phyloP scores from a whole-genome alignment of 1,140 invertebrate genomes.

The Venturia canescens region DNA sequence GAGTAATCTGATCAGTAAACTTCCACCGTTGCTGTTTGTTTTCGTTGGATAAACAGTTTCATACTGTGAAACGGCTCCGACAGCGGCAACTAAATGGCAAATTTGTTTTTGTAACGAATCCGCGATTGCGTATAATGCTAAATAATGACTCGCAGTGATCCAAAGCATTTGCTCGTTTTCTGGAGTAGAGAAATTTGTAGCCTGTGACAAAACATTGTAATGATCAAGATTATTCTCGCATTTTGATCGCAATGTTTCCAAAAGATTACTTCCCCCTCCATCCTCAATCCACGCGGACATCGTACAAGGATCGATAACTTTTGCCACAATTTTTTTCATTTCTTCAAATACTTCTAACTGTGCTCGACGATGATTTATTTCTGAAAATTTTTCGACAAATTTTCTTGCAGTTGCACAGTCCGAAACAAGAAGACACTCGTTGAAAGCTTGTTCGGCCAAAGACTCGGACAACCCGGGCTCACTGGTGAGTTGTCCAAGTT shows the following conservation, averaged over 20 bases:
- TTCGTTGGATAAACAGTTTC: slow-evolving; percentile 48
- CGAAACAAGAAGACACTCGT: slow-evolving; percentile 55
- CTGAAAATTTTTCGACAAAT: slow-evolving; percentile 61
- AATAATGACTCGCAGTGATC: slow-evolving; percentile 62
- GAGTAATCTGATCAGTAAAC: slow-evolving; percentile 61
- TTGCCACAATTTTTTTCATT: slow-evolving; percentile 52
- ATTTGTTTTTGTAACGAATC: slow-evolving; percentile 56
- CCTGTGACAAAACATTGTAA: slow-evolving; percentile 37
- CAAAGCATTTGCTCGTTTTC: slow-evolving; percentile 51
- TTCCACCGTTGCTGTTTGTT: slow-evolving; percentile 38
- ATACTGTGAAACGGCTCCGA: slow-evolving; percentile 61
- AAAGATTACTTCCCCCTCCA: slow-evolving; percentile 49
- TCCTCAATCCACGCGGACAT: slow-evolving; percentile 60
- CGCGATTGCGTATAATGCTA: slow-evolving; percentile 63
- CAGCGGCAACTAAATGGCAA: slow-evolving; percentile 60
- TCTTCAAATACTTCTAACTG: slow-evolving; percentile 59
- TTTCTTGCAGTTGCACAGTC: slow-evolving; percentile 56
- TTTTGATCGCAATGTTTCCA: slow-evolving; percentile 57
- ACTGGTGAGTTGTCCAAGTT: slow-evolving; percentile 63
- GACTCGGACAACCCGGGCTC: slow-evolving; percentile 60
- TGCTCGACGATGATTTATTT: slow-evolving; percentile 60
- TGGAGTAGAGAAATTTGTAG: not conserved
- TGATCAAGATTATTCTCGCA: slow-evolving; percentile 28
- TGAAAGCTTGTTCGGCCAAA: slow-evolving; percentile 65
- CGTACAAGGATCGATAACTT: slow-evolving; percentile 31